Conservation (phyloP, 2,888 invertebrate species). For the Piscicola geometra region DNA sequence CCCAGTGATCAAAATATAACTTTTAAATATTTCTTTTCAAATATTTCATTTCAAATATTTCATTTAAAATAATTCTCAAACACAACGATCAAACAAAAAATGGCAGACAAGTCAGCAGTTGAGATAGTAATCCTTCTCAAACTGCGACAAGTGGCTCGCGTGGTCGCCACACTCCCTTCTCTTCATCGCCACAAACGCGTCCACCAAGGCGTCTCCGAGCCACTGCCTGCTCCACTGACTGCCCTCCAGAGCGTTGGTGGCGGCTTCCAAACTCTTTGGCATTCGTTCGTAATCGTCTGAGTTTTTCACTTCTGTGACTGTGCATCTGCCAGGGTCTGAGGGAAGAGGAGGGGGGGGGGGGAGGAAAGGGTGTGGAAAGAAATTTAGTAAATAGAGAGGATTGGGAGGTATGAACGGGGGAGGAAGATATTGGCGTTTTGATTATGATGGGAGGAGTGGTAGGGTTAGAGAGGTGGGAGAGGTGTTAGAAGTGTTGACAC, state of each 20-base stretch:
- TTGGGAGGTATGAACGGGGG: neutral
- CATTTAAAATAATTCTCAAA: too few relatives aligned
- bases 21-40: too few relatives aligned
- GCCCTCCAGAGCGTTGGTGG: neutral
- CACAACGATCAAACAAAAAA: too few relatives aligned
- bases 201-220: neutral
- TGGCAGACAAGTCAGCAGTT: neutral
- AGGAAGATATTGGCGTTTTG: too few relatives aligned
- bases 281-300: neutral
- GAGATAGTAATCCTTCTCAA: neutral
- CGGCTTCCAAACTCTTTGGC: neutral
- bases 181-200: neutral
- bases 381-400: too few relatives aligned
- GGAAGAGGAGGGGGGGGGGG: too few relatives aligned
- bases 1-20: too few relatives aligned
- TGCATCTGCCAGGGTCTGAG: neutral
- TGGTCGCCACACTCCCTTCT: neutral
- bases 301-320: neutral
- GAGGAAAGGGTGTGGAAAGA: too few relatives aligned
- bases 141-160: neutral
- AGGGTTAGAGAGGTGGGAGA: too few relatives aligned
- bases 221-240: neutral
- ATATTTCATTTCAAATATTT: too few relatives aligned
- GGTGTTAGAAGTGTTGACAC: too few relatives aligned
- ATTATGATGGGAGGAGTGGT: too few relatives aligned